Base-by-base conservation (phyloP, 2,888 invertebrate genomes). In the Punctoribates punctum region DNA sequence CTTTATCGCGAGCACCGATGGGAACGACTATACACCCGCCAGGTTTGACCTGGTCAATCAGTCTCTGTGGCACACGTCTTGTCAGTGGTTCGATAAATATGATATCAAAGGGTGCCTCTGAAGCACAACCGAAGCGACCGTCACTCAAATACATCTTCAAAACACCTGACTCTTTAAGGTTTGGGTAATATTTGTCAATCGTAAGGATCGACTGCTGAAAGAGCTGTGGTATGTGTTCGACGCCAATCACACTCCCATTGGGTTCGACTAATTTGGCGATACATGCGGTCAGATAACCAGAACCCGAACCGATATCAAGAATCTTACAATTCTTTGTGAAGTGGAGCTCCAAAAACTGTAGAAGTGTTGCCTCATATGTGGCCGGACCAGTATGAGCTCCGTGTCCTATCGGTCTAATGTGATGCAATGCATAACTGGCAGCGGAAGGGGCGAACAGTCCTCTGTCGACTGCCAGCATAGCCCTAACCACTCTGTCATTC, bases 71-170 rank as follows among this genome's bases (percentile, higher is more conserved):
- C 76, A 91, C 85, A 75, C 86, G 87, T 6, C 91, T 88, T 9
- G 93, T 91, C 42, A 94, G 94, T 11, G 94, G 94, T 73, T 94
- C 94, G 4, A 94, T 93, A 85, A 96, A 95, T 81, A 96, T 96
- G n/a, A 93, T 94, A 86, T 93, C 90, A 82, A 90, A 96, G 0
- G 94, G 95, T 8, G 90, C 92, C 79, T 88, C 88, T 75, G 87
- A 85, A 1, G 88, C 85, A 82, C 88, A 90, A 6, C 96, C 96
- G 81, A 88, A 84, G 76, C 96, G 87, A 2, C 96, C 96, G 86
- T 96, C 96, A 17, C 94, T 95, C 83, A 89, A 91, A 89, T 91
- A 82, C 78, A 95, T 87, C 82, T 89, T 85, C 38, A 96, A 84
- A 79, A 89, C 86, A 38, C 88, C 90, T 15, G 87, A 88, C 29